Evolutionary conservation across 2,113 vertebrate species (phyloP).

Genomic region (Trochalopteron elliotii): DNA sequence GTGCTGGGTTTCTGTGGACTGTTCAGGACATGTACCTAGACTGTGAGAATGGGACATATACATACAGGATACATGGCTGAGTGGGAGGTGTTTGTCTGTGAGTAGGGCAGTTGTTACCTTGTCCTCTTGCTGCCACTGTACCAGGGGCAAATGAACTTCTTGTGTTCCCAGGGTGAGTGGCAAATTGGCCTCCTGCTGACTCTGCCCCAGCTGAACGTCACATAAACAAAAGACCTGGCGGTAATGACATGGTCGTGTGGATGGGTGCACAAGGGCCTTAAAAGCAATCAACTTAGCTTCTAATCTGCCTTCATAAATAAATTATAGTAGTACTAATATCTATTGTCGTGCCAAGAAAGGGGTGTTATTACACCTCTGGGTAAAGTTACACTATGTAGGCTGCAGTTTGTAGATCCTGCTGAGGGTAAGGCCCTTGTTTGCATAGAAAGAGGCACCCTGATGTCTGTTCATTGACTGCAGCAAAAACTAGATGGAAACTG

Average conservation of each 20-base stretch:
- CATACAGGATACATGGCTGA: neutral
- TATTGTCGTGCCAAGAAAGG: slow-evolving; percentile 13
- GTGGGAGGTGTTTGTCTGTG: neutral
- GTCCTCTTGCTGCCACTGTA: neutral
- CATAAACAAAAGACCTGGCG: neutral
- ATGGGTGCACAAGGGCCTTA: neutral
- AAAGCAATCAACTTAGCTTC: neutral
- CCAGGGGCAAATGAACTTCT: neutral
- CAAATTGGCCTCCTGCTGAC: neutral
- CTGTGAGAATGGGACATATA: neutral
- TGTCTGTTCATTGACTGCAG: neutral
- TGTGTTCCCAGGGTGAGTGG: neutral
- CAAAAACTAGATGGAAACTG: neutral
- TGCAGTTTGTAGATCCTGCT: neutral
- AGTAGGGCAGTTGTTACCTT: neutral
- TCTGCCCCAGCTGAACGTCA: neutral
- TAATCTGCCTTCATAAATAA: slow-evolving; percentile 61
- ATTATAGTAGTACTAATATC: slow-evolving; percentile 14
- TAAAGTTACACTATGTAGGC: slow-evolving; percentile 36
- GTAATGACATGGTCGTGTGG: neutral
- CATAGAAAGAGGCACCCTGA: neutral
- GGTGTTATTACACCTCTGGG: slow-evolving; percentile 22
- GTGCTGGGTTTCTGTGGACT: neutral
- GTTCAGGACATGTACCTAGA: neutral
- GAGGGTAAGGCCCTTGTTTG: neutral